Conservation (phyloP, 2,888 invertebrate genomes). For the Pseudeuparius sepicola region DNA sequence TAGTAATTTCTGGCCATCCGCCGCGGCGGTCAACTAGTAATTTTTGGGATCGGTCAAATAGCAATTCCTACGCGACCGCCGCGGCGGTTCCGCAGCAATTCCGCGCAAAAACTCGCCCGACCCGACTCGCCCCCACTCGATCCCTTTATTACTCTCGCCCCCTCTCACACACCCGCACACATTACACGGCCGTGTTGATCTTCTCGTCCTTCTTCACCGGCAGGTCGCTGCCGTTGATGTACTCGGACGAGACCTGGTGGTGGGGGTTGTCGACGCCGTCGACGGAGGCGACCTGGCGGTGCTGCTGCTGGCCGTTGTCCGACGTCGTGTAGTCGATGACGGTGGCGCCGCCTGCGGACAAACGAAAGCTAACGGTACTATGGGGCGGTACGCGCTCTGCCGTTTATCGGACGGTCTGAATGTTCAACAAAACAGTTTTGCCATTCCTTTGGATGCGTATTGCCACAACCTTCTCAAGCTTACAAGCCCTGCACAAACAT, state of each 20-base stretch:
- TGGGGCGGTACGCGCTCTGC: slow-evolving; percentile 21
- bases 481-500: too few species aligned
- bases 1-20: too few species aligned
- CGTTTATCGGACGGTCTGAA: slow-evolving; percentile 8
- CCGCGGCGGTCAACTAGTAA: too few species aligned
- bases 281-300: slow-evolving; percentile 30
- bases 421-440: neutral
- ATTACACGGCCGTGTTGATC: slow-evolving; percentile 50
- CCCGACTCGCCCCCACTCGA: too few species aligned
- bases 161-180: too few species aligned
- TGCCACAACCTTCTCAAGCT: too few species aligned
- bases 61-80: too few species aligned
- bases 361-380: slow-evolving; percentile 31
- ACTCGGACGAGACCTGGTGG: slow-evolving; percentile 47
- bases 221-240: slow-evolving; percentile 48
- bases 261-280: slow-evolving; percentile 42
- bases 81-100: too few species aligned
- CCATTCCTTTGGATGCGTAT: too few species aligned
- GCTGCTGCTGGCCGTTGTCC: slow-evolving; percentile 32
- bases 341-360: slow-evolving; percentile 40
- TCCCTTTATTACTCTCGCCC: too few species aligned
- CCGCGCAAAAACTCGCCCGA: too few species aligned
- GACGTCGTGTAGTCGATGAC: slow-evolving; percentile 40
- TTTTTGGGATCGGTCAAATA: too few species aligned
- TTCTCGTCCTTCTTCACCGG: slow-evolving; percentile 47